Conservation (phyloP, 2,113 vertebrate species). For the Coturnix japonica region DNA sequence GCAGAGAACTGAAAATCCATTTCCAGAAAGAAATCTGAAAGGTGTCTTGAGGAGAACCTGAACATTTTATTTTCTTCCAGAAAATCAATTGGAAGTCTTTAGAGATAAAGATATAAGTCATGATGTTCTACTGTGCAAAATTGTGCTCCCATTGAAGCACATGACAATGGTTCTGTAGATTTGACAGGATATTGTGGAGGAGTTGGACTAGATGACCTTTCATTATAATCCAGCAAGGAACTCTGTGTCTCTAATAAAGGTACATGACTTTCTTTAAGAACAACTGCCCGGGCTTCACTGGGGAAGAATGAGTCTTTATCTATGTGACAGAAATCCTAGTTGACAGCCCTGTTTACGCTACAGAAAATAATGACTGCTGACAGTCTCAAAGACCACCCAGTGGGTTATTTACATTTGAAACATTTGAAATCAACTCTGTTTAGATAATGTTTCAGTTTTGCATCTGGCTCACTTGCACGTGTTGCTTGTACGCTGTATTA, state of each 20-base stretch:
- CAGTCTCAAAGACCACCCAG: constrained; percentile 69
- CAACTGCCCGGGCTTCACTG: constrained; percentile 25
- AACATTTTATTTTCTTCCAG: background rate
- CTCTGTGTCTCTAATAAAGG: constrained; percentile 19
- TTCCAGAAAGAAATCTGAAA: background rate
- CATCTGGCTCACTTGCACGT: constrained; percentile 65
- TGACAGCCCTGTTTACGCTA: constrained; percentile 71
- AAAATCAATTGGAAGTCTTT: background rate
- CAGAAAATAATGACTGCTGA: constrained; percentile 69
- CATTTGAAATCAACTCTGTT: constrained; percentile 72
- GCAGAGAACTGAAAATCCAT: background rate
- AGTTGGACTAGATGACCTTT: background rate
- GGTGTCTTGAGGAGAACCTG: background rate
- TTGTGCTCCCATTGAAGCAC: background rate
- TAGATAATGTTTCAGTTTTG: constrained; percentile 70
- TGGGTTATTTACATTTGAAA: constrained; percentile 69
- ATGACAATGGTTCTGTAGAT: background rate
- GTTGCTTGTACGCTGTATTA: constrained; percentile 28
- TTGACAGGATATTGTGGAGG: background rate
- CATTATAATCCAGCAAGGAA: constrained; percentile 9
- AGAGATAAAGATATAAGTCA: too few relatives aligned
- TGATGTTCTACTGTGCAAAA: background rate
- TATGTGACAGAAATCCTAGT: constrained; percentile 63
- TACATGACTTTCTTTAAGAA: constrained; percentile 2
- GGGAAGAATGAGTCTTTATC: constrained; percentile 53